Evolutionary conservation across 2,113 vertebrate genomes (phyloP).

Genomic region (Craseonycteris thonglongyai): DNA sequence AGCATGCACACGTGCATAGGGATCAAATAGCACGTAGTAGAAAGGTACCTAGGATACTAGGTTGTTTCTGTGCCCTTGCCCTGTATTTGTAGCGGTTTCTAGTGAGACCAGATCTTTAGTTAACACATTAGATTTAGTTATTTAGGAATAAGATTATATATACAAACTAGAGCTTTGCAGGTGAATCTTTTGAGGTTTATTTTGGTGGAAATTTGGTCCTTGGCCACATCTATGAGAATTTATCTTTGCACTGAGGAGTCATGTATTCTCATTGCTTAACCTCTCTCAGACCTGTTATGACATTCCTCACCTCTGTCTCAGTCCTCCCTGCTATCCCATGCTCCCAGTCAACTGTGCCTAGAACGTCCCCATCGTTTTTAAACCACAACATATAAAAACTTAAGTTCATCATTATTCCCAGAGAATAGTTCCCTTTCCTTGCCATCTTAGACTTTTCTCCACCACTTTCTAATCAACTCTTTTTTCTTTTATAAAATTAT

Average conservation of each 20-base stretch:
- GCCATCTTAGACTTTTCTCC: not conserved
- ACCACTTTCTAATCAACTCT: conserved; percentile 6
- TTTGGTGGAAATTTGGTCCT: conserved; percentile 1
- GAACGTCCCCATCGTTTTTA: not conserved
- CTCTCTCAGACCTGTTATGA: not conserved
- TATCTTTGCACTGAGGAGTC: not conserved
- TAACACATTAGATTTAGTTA: not conserved
- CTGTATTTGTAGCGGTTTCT: not conserved
- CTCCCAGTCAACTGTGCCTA: not conserved
- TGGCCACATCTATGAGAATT: not conserved
- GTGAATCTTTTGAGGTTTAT: not conserved
- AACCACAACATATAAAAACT: conserved; percentile 34
- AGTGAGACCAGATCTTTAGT: not conserved
- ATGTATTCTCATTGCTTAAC: not conserved
- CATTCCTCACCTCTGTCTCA: not conserved
- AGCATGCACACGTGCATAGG: not conserved
- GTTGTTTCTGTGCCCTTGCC: not conserved
- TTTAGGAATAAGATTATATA: not conserved
- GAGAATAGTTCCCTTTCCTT: not conserved
- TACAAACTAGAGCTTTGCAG: not conserved
- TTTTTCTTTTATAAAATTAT: not conserved
- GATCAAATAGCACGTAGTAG: not conserved
- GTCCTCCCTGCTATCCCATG: too few relatives aligned
- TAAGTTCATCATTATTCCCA: not conserved
- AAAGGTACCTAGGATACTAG: not conserved